These are phyloP conservation scores for Drosophila sechellia DNA, from an alignment of 1,140 invertebrate genomes.

Conservation along the genomic window DNA sequence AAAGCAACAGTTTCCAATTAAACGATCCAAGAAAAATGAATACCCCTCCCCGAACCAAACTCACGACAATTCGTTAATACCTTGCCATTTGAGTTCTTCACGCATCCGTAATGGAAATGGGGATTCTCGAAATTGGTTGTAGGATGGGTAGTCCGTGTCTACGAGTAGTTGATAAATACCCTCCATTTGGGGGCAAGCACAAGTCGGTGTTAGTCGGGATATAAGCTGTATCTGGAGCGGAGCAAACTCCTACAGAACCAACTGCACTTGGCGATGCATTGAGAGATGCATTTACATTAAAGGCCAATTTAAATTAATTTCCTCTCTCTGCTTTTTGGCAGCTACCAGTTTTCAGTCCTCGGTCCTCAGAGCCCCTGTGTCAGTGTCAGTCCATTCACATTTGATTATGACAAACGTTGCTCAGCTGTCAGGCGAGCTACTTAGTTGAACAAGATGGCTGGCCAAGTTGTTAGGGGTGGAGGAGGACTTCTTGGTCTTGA, in stretches of 20 bases:
- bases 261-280: conserved; percentile 63
- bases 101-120: conserved; percentile 60
- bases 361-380: conserved; percentile 30
- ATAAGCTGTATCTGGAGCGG: conserved; percentile 74
- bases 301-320: conserved; percentile 84
- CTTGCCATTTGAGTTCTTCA: conserved; percentile 80
- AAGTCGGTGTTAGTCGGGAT: conserved; percentile 76
- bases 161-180: conserved; percentile 70
- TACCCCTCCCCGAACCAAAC: conserved; percentile 43
- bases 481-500: conserved; percentile 10
- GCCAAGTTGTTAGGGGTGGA: conserved; percentile 10
- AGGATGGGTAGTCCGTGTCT: conserved; percentile 32
- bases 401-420: conserved; percentile 81
- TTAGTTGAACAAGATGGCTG: conserved; percentile 70
- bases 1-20: conserved; percentile 77
- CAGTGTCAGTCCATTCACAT: conserved; percentile 75
- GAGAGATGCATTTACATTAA: conserved; percentile 83
- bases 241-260: conserved; percentile 27
- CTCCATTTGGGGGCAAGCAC: conserved; percentile 69
- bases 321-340: conserved; percentile 59
- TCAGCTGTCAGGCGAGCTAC: conserved; percentile 80
- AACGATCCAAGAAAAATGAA: conserved; percentile 71
- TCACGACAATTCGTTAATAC: conserved; percentile 81
- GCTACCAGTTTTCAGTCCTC: conserved; percentile 54
- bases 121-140: conserved; percentile 8